Evolutionary conservation across 2,797 vertebrate species (phyloP), one percentile per base, ranked within the genome.

Genomic region (Eulemur coronatus): DNA sequence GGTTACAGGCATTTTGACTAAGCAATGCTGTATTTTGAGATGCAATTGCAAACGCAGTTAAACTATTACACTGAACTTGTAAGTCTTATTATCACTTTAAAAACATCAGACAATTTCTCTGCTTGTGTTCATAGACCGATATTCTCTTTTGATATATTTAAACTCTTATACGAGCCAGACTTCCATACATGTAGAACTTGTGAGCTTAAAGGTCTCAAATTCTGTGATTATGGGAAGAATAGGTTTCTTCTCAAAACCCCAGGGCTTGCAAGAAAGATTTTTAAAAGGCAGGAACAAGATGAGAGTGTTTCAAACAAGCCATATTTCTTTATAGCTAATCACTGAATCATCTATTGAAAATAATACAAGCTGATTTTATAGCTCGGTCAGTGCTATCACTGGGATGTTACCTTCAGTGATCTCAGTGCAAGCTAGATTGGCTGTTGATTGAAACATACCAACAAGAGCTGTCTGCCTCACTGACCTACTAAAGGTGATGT

Each of bases 21-120:
- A 76, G 72, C 48, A 93, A 26, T 81, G n/a, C 12, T 67, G 0
- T 67, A 84, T 73, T 89, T 91, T 75, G 81, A 92, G 63, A 89
- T 65, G 57, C 26, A 93, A 26, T 61, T 95, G 41, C 26, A 93
- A 90, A 70, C 73, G 33, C 76, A 91, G 76, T 79, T 93, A 91
- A 97, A 93, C 24, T 30, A 69, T 35, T 84, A 50, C 4, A 86
- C 78, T 80, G 30, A 94, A 84, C n/a, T 76, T 94, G 35, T 4
- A 89, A 67, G 14, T 87, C 18, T 81, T 87, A 63, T 61, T 89
- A n/a, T 86, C 4, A 72, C 35, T 65, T 86, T 82, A 84, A 50
- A 78, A 97, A 89, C 18, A 84, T 35, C 65, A 65, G 57, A 57
- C 10, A 89, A 43, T 85, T 96, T 90, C n/a, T 91, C 57, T 14